Conservation (phyloP, 2,888 invertebrate genomes). For the Dione juno region DNA sequence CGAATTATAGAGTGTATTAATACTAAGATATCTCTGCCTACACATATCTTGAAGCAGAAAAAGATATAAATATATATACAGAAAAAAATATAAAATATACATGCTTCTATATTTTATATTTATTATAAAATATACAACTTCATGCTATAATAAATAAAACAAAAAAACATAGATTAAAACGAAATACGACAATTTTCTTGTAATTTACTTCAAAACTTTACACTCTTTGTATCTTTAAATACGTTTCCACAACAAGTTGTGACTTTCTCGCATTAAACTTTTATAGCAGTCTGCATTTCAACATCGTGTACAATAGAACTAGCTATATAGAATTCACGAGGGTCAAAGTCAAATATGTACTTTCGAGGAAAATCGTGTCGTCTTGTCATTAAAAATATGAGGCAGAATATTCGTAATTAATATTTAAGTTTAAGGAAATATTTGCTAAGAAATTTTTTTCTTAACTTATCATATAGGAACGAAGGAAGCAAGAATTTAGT, state of each 20-base stretch:
- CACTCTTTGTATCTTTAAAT: constrained; percentile 17
- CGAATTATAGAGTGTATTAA: too few species aligned
- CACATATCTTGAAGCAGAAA: too few species aligned
- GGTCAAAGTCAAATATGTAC: constrained; percentile 26
- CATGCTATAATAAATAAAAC: not conserved
- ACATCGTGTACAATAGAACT: constrained; percentile 22
- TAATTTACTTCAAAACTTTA: constrained; percentile 1
- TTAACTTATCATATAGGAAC: too few species aligned
- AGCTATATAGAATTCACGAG: constrained; percentile 30
- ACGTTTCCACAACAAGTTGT: constrained; percentile 21
- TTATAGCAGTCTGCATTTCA: constrained; percentile 29
- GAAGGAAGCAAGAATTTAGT: too few species aligned
- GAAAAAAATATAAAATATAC: too few species aligned
- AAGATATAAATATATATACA: too few species aligned
- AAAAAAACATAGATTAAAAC: not conserved
- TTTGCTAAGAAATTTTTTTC: too few species aligned
- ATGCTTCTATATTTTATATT: too few species aligned
- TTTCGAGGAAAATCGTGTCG: constrained; percentile 10
- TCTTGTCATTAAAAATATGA: not conserved
- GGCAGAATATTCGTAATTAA: too few species aligned
- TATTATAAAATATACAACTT: too few species aligned
- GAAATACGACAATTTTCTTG: not conserved
- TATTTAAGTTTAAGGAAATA: too few species aligned
- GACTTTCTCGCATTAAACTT: constrained; percentile 32
- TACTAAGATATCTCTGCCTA: too few species aligned